Conservation (phyloP, 2,797 vertebrate genomes). For the Linurgus olivaceus region DNA sequence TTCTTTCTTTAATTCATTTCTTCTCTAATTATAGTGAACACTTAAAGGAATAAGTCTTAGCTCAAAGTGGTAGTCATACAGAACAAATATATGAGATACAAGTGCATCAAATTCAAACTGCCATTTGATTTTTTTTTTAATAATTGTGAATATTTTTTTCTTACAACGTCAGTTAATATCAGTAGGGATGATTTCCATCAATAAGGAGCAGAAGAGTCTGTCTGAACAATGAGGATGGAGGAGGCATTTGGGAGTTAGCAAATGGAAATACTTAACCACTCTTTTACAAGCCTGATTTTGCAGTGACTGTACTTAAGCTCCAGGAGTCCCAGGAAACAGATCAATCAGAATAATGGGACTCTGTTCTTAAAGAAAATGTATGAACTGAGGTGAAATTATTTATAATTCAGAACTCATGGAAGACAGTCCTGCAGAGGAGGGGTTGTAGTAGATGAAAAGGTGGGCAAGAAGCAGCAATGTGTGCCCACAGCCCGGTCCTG, state of each 20-base stretch:
- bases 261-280: accelerated
- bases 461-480: too few species aligned
- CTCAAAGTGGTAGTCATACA: neutral
- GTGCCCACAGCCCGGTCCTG: too few species aligned
- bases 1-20: neutral
- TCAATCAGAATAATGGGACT: neutral
- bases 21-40: neutral
- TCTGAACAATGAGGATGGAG: neutral
- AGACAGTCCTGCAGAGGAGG: too few species aligned
- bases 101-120: neutral
- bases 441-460: too few species aligned
- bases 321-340: neutral
- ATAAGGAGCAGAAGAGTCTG: neutral
- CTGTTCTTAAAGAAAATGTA: neutral
- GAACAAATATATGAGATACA: neutral
- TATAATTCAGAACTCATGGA: neutral
- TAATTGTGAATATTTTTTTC: neutral
- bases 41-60: neutral
- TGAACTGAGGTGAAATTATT: neutral
- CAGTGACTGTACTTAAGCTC: neutral
- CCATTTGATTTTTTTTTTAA: neutral
- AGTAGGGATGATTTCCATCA: neutral
- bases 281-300: neutral
- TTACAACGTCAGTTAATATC: neutral
- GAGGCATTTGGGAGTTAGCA: neutral